Percentiles rank a stretch among this genome's conserved stretches.
Conservation (phyloP, 2,888 invertebrate genomes). For the Cephus pulcher region DNA sequence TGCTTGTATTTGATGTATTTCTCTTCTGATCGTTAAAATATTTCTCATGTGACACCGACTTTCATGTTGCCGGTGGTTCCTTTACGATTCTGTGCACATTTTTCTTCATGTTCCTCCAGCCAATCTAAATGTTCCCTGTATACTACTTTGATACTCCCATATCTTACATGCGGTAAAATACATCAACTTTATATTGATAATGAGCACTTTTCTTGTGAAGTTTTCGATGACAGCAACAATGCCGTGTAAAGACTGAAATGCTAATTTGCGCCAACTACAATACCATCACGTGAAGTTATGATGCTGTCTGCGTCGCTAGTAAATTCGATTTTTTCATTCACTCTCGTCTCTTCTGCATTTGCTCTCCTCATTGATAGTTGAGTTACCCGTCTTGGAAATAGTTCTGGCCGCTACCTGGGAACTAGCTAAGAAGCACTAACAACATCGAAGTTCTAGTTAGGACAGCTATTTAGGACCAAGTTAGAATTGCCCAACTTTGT, state of each 20-base stretch:
- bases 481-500: no score
- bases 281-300: constrained; percentile 10
- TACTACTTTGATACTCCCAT: constrained; percentile 7
- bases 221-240: neutral
- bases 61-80: constrained; percentile 12
- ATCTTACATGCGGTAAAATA: constrained; percentile 12
- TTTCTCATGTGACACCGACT: constrained; percentile 13
- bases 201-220: constrained; percentile 8
- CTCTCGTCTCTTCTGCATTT: no score
- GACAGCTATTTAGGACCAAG: no score
- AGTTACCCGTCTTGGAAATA: no score
- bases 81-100: constrained; percentile 6
- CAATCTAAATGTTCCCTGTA: constrained; percentile 13
- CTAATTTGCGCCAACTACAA: constrained; percentile 11
- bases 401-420: no score
- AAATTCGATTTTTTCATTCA: no score
- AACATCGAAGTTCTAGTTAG: no score
- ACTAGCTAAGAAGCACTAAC: no score
- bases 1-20: constrained; percentile 10
- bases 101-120: constrained; percentile 10
- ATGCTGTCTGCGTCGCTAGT: neutral
- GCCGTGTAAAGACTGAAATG: constrained; percentile 1
- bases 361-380: no score
- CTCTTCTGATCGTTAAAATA: constrained; percentile 9
- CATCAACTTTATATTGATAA: constrained; percentile 8